Evolutionary conservation across 2,888 invertebrate genomes (phyloP), one percentile per base, ranked within the genome.

Genomic region (Drosophila putrida): DNA sequence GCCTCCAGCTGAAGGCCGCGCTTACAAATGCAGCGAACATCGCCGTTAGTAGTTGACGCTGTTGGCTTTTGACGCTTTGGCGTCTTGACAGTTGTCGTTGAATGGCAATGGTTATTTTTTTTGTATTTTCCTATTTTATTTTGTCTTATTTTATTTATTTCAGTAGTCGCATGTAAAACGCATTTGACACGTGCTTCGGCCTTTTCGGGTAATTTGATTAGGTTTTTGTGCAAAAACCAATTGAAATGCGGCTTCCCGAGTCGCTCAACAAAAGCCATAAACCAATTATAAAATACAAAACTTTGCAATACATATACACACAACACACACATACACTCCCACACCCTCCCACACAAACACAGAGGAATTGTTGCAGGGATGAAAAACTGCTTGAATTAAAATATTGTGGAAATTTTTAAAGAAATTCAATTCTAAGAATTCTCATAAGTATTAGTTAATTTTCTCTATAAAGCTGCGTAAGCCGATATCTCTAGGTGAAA

Each of bases 1-100:
- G 75, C 63, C 66, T 38, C 47, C 47, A 44, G 9, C 15, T 50
- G 88, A 87, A 85, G 85, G 89, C 51, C 67, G 62, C 80, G 63
- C 63, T 89, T 89, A 80, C 53, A 78, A 75, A 86, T 86, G 85
- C 85, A 85, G 46, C 69, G 27, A 70, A 78, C 82, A 87, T 88
- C 69, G 76, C 55, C 62, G 46, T 57, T 75, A 73, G 69, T 47
- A 43, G 50, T 43, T 61, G 61, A 33, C 58, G 31, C 9, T 28
- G 31, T 55, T 55, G 74, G 49, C 53, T 43, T 47, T 67, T 74
- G 73, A 39, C 43, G 51, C 63, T 27, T 59, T 55, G 50, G 20
- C 33, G 43, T 51, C 50, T 80, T 75, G 72, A 50, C 82, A 44
- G 31, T 35, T 6, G 43, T 6, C 66, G 58, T 53, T 86, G 66